Percentiles rank a stretch among this genome's conserved stretches.
These are phyloP conservation scores for Acrobasis suavella DNA, from an alignment of 2,888 invertebrate genomes.

Conservation along the genomic window DNA sequence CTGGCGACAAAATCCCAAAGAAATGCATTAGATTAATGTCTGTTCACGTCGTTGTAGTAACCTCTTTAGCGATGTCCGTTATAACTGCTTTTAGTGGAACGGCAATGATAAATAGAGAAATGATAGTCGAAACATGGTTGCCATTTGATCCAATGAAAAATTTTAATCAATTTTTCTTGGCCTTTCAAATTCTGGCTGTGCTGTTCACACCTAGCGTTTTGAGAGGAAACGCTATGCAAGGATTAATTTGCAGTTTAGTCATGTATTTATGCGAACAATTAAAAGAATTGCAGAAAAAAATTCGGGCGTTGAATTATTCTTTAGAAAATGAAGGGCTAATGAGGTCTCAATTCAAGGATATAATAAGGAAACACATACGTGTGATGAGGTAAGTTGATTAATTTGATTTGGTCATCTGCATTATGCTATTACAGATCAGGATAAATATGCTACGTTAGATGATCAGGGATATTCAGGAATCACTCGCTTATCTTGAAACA, in stretches of 20 bases:
- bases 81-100: constrained; percentile 46
- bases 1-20: constrained; percentile 55
- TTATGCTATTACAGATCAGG: too few species aligned
- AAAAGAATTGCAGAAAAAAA: constrained; percentile 49
- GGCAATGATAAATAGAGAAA: constrained; percentile 50
- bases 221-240: constrained; percentile 63
- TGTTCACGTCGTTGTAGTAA: constrained; percentile 43
- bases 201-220: constrained; percentile 49
- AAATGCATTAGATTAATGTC: constrained; percentile 51
- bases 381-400: constrained; percentile 52
- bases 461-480: too few species aligned
- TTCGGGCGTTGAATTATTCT: constrained; percentile 47
- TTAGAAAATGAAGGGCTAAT: constrained; percentile 39
- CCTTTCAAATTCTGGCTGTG: constrained; percentile 47
- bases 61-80: constrained; percentile 39
- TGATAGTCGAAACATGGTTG: constrained; percentile 64
- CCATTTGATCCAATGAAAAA: constrained; percentile 60
- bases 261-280: constrained; percentile 70
- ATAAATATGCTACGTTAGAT: too few species aligned
- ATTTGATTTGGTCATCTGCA: too few species aligned
- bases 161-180: constrained; percentile 46
- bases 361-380: constrained; percentile 62
- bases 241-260: constrained; percentile 60
- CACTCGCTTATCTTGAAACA: too few species aligned
- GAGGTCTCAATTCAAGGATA: constrained; percentile 49